These are phyloP conservation scores for Phalloptychus januarius DNA, from an alignment of 2,797 vertebrate genomes.

Conservation along the genomic window DNA sequence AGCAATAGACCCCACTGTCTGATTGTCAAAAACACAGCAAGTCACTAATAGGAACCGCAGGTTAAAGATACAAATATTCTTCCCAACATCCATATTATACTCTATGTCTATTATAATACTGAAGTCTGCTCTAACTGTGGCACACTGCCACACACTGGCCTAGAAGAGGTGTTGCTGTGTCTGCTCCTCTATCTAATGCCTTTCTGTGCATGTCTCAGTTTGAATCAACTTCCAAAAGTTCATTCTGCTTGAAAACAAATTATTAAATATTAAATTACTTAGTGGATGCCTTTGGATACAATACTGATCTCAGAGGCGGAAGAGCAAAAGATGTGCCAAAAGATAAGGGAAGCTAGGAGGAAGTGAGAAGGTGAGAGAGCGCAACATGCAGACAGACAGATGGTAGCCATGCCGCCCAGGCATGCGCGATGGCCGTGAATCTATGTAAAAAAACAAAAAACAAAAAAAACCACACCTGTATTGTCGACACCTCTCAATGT, in stretches of 20 bases:
- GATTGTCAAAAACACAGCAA: constrained; percentile 8
- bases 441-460: constrained; percentile 65
- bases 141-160: constrained; percentile 80
- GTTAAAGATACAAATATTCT: constrained; percentile 27
- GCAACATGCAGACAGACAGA: constrained; percentile 72
- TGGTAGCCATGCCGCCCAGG: constrained; percentile 62
- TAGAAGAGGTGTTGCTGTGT: constrained; percentile 66
- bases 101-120: constrained; percentile 14
- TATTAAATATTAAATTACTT: constrained; percentile 15
- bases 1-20: not conserved
- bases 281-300: constrained; percentile 33
- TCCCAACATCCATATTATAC: constrained; percentile 11
- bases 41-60: constrained; percentile 30
- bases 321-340: constrained; percentile 43
- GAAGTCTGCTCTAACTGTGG: constrained; percentile 61
- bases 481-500: constrained; percentile 64
- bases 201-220: not conserved
- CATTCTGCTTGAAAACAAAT: not conserved
- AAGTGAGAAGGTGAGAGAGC: constrained; percentile 57
- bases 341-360: constrained; percentile 31
- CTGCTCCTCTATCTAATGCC: not conserved
- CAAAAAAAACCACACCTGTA: constrained; percentile 73
- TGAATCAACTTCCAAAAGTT: not conserved
- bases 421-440: constrained; percentile 76
- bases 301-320: constrained; percentile 4